Base-by-base conservation (phyloP, 2,797 vertebrate species). In the Cossypha polioptera region DNA sequence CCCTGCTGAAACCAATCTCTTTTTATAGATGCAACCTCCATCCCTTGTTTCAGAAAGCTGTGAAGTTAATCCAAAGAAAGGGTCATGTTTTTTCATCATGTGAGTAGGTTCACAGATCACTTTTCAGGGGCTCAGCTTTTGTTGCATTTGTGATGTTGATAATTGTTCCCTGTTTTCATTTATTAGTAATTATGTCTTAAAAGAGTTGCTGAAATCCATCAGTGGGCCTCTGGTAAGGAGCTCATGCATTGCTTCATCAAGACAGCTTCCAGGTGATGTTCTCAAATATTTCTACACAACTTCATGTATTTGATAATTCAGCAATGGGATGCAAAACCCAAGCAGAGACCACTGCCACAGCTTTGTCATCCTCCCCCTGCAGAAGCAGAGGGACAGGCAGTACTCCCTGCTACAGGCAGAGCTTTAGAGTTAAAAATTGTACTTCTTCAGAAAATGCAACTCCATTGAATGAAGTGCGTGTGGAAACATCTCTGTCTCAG, bases 41-140 rank as follows among this genome's bases (percentile, higher is more conserved):
- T 22, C 45, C 68, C 47, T 45, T 77, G 74, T 40, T 28, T 65
- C 35, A 80, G 81, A 87, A 73, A 96, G 68, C 36, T 51, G 19
- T 35, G 76, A 73, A 24, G 51, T 71, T 94, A 89, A 63, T 81
- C 16, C 25, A 86, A 82, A 80, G 81, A 45, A 82, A 69, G 35
- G 1, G 43, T 7, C 15, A 10, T 67, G 21, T 1, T 62, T 68
- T 92, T 79, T 45, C 31, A 42, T 19, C 65, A 28, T 13, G n/a
- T 57, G 16, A 79, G 21, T 66, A 43, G 4, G 57, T 92, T 62
- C 55, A n/a, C 33, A 48, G 40, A 76, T 80, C 90, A 76, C 18
- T 71, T 55, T 77, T 50, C 35, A 50, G 31, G 48, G 67, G 12
- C 38, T 76, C 54, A 43, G 65, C 16, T 84, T 81, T 69, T 53